These are phyloP conservation scores for Ciconia stormi DNA, from an alignment of 2,113 vertebrate species.

Conservation along the genomic window DNA sequence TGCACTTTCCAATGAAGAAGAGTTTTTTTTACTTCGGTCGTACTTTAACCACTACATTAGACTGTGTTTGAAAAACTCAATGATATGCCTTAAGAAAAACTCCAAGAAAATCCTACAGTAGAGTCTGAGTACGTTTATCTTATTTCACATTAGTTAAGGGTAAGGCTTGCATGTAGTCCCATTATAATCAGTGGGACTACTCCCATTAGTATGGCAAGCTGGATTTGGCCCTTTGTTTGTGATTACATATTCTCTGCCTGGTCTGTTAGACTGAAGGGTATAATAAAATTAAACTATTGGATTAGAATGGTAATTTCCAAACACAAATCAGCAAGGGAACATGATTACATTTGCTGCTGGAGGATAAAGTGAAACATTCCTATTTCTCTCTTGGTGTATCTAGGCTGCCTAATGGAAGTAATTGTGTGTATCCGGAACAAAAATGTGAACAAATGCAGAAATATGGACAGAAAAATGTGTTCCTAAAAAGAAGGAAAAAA, in stretches of 20 bases:
- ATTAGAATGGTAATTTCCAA: slow-evolving; percentile 77
- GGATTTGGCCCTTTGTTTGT: slow-evolving; percentile 62
- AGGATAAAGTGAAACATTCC: slow-evolving; percentile 53
- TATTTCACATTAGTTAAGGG: slow-evolving; percentile 52
- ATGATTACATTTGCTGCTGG: slow-evolving; percentile 66
- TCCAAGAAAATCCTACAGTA: neutral
- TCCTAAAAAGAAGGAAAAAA: neutral
- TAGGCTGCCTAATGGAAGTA: slow-evolving; percentile 38
- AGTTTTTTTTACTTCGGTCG: neutral
- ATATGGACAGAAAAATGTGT: neutral
- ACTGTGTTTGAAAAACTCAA: neutral
- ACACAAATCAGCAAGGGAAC: slow-evolving; percentile 66
- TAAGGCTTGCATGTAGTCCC: slow-evolving; percentile 21
- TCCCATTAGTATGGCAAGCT: slow-evolving; percentile 49
- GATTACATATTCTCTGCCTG: slow-evolving; percentile 65
- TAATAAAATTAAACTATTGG: slow-evolving; percentile 76
- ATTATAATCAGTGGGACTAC: slow-evolving; percentile 52
- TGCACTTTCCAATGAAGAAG: neutral
- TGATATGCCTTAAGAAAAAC: neutral
- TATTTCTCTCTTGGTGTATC: slow-evolving; percentile 49
- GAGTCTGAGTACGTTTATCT: slow-evolving; percentile 20
- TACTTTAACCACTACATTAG: neutral
- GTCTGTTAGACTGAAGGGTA: slow-evolving; percentile 62
- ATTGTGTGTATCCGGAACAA: slow-evolving; percentile 25
- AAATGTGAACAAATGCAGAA: neutral